Evolutionary conservation across 1,140 invertebrate species (phyloP).

Genomic region (Listronotus oregonensis): DNA sequence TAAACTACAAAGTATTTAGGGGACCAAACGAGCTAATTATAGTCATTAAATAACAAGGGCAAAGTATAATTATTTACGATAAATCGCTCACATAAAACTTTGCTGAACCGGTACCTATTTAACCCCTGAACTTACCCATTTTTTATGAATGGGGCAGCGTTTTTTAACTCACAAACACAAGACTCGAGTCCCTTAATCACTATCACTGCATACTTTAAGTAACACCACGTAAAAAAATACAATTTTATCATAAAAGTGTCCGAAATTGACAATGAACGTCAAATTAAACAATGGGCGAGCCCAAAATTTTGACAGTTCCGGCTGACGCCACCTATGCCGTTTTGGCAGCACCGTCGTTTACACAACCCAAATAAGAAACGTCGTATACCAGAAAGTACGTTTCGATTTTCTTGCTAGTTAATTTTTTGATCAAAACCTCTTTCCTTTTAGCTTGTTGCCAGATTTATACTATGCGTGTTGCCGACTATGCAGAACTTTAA

Average conservation of each 20-base stretch:
- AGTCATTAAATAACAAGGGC: not conserved
- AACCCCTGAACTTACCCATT: constrained; percentile 12
- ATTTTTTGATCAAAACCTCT: no score
- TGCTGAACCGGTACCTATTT: not conserved
- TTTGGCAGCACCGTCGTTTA: no score
- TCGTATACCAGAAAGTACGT: no score
- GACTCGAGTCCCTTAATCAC: not conserved
- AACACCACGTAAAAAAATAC: constrained; percentile 10
- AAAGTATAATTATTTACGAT: constrained; percentile 4
- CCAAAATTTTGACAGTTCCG: constrained; percentile 16
- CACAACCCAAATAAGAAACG: no score
- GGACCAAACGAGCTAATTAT: constrained; percentile 2
- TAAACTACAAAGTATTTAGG: not conserved
- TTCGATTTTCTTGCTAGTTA: no score
- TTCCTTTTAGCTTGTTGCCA: no score
- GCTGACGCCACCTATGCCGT: not conserved
- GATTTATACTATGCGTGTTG: no score
- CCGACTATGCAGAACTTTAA: no score
- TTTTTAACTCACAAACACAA: not conserved
- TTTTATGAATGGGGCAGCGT: not conserved
- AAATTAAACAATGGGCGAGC: constrained; percentile 29
- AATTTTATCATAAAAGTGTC: constrained; percentile 9
- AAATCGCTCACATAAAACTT: not conserved
- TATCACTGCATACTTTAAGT: constrained; percentile 17
- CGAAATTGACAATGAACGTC: constrained; percentile 19